Percentiles rank a stretch among this genome's conserved stretches.
Conservation (phyloP, 1,140 invertebrate species). For the Adoxophyes honmai region DNA sequence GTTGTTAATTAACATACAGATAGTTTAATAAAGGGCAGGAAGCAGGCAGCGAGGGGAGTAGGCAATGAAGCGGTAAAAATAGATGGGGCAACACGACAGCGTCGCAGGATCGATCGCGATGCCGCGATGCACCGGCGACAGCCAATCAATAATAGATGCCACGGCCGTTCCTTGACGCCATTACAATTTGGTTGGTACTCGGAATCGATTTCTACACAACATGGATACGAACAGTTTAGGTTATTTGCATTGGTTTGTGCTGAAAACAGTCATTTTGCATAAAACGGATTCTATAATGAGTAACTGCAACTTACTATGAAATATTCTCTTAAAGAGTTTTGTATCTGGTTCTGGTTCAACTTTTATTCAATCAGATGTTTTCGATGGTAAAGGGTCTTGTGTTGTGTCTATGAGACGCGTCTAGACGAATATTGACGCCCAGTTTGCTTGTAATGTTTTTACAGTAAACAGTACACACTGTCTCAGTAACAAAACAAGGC, state of each 20-base stretch:
- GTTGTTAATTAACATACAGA: conserved; percentile 76
- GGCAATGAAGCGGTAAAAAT: conserved; percentile 76
- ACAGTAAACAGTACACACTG: no score
- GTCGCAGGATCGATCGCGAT: conserved; percentile 63
- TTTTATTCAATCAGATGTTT: conserved; percentile 5
- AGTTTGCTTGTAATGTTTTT: no score
- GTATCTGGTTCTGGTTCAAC: no score
- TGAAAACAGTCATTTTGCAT: no score
- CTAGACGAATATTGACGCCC: neutral
- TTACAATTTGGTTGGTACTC: conserved; percentile 1
- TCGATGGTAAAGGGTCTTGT: neutral
- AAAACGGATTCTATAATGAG: no score
- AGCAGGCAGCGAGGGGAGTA: conserved; percentile 68
- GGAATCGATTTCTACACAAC: neutral
- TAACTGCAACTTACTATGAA: no score
- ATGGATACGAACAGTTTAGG: neutral
- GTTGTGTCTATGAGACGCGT: conserved; percentile 2
- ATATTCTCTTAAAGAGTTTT: no score
- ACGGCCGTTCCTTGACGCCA: conserved; percentile 10
- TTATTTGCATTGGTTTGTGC: neutral
- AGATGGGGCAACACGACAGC: conserved; percentile 64
- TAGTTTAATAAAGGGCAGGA: conserved; percentile 76
- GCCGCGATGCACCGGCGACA: conserved; percentile 44
- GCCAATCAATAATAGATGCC: conserved; percentile 64
- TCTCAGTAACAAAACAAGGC: no score